These are phyloP conservation scores for Campoplex capitator DNA, from an alignment of 2,888 invertebrate genomes.

Conservation along the genomic window DNA sequence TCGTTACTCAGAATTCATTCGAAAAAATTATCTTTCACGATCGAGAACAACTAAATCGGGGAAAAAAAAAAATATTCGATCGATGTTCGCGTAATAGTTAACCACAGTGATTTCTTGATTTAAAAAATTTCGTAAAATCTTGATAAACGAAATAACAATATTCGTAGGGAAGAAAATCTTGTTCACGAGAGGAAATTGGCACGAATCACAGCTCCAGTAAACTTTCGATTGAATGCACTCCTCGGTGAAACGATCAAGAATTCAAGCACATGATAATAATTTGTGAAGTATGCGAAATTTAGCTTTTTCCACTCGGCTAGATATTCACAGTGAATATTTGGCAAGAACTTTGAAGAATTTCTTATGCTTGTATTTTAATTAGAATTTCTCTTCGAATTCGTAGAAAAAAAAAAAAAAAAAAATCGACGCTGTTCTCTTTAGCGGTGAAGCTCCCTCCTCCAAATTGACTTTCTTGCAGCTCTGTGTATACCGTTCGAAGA, in stretches of 20 bases:
- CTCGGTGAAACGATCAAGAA: background rate
- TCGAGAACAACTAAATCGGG: background rate
- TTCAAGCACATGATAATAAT: background rate
- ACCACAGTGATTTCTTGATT: background rate
- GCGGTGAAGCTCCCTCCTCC: conserved; percentile 54
- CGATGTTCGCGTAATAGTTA: background rate
- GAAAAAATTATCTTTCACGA: background rate
- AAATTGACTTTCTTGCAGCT: conserved; percentile 62
- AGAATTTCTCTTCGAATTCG: conserved; percentile 76
- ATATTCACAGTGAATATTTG: conserved; percentile 16
- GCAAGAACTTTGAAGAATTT: conserved; percentile 49
- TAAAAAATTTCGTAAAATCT: too few relatives aligned
- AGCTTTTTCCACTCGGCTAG: conserved; percentile 9
- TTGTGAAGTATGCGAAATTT: background rate
- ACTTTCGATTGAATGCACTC: background rate
- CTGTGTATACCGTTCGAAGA: conserved; percentile 25
- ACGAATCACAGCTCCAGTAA: background rate
- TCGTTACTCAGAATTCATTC: conserved; percentile 63
- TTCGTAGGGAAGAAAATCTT: background rate
- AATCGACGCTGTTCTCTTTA: conserved; percentile 22
- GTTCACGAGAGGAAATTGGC: background rate
- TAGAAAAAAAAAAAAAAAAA: too few relatives aligned
- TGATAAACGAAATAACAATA: background rate
- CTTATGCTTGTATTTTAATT: conserved; percentile 81
- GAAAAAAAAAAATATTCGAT: background rate